A percentile compares a stretch with the other conserved stretches of the same genome.
Conservation (phyloP, 2,888 invertebrate species). For the Tachina grossa region DNA sequence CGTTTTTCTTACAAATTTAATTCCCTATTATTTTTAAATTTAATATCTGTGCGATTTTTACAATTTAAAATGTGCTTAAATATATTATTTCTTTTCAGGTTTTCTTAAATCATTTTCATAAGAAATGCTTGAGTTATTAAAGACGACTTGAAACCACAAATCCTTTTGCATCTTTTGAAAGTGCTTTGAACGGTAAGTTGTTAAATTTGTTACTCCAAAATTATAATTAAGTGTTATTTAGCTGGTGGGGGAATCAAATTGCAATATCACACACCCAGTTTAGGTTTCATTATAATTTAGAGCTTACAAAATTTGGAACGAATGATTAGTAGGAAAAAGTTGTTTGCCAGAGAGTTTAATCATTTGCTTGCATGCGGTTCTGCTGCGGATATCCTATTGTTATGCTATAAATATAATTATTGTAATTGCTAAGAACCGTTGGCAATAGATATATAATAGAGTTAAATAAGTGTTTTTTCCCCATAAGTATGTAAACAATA, state of each 20-base stretch:
- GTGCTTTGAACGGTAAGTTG: slow-evolving; percentile 42
- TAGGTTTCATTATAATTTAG: not conserved
- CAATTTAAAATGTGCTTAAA: slow-evolving; percentile 1
- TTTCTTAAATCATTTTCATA: slow-evolving; percentile 14
- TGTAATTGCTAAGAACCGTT: slow-evolving; percentile 21
- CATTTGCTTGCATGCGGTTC: slow-evolving; percentile 15
- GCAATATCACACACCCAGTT: not conserved
- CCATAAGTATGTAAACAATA: too few relatives aligned
- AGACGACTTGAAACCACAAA: not conserved
- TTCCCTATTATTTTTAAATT: slow-evolving; percentile 13
- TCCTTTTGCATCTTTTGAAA: not conserved
- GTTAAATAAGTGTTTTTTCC: not conserved
- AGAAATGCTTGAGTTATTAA: slow-evolving; percentile 39
- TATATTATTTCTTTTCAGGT: slow-evolving; percentile 37
- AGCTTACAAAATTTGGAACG: not conserved
- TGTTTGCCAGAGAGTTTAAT: not conserved
- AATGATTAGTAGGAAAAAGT: not conserved
- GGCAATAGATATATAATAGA: not conserved
- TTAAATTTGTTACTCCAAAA: not conserved
- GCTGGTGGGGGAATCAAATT: slow-evolving; percentile 1
- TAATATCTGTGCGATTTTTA: not conserved
- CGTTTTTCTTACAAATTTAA: slow-evolving; percentile 7
- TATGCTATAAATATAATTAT: slow-evolving; percentile 31
- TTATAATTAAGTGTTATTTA: slow-evolving; percentile 29
- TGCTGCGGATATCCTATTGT: slow-evolving; percentile 49